These are phyloP conservation scores for Bergia puertoricense DNA, from an alignment of 92 coral and sea anemone genomes.

Conservation along the genomic window DNA sequence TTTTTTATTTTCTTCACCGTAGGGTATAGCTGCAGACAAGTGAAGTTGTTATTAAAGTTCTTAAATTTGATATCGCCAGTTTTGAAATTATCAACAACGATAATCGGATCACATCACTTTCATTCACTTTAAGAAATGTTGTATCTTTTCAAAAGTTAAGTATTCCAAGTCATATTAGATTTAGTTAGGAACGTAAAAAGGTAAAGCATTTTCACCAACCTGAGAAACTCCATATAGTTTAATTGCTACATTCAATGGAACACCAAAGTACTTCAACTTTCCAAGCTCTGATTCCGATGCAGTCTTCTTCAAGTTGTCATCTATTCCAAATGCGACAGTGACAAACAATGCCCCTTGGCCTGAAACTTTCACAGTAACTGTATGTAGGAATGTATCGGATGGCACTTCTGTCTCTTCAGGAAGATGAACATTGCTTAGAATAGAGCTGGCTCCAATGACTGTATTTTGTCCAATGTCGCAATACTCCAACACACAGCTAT, in stretches of 20 bases:
- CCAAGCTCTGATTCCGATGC: slow-evolving; percentile 59
- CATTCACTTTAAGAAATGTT: neutral
- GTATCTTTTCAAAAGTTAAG: neutral
- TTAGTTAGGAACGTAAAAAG: neutral
- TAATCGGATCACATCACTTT: too few species aligned
- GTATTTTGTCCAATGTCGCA: slow-evolving; percentile 70
- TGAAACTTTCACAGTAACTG: slow-evolving; percentile 74
- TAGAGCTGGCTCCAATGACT: slow-evolving; percentile 71
- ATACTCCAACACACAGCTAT: slow-evolving; percentile 82
- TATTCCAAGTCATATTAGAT: too few species aligned
- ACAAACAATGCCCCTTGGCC: slow-evolving; percentile 74
- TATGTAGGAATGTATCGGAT: slow-evolving; percentile 71
- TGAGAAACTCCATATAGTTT: slow-evolving; percentile 56
- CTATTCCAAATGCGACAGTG: slow-evolving; percentile 83
- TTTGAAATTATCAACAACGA: neutral
- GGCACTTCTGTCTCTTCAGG: slow-evolving; percentile 77
- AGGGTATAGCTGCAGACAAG: neutral
- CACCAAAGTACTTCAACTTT: slow-evolving; percentile 69
- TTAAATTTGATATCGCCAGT: neutral
- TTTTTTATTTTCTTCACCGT: too few species aligned
- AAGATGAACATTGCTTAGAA: slow-evolving; percentile 77
- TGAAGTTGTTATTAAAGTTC: neutral
- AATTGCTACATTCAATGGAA: slow-evolving; percentile 74
- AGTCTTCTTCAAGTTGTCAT: slow-evolving; percentile 80
- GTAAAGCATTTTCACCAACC: slow-evolving; percentile 39